A percentile compares a stretch with the other conserved stretches of the same genome.
Evolutionary conservation across 1,140 invertebrate genomes (phyloP).

Genomic region (Cotesia chilonis): DNA sequence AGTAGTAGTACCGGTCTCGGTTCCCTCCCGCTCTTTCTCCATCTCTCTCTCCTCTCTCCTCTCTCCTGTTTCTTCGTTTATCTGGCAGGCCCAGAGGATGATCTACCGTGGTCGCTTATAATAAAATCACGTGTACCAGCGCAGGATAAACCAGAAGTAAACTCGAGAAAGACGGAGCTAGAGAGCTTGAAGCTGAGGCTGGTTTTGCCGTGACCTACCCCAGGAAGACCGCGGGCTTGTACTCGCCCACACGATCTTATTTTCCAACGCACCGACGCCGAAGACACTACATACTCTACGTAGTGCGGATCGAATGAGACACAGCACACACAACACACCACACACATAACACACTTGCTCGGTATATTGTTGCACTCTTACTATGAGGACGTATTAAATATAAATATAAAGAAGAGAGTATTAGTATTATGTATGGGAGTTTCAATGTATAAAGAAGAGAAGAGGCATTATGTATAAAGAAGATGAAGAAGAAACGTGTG

Average conservation of each 20-base stretch:
- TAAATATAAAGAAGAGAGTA: background rate
- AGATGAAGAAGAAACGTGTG: constrained; percentile 3
- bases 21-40: background rate
- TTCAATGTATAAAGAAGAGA: background rate
- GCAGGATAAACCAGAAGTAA: too few species aligned
- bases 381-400: too few species aligned
- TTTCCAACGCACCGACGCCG: constrained; percentile 4
- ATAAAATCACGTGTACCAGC: too few species aligned
- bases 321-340: too few species aligned
- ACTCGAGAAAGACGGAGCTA: background rate
- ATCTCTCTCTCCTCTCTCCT: constrained; percentile 29
- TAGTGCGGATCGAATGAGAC: too few species aligned
- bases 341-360: too few species aligned
- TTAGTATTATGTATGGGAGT: too few species aligned
- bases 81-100: background rate
- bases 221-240: constrained; percentile 28
- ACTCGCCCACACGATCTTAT: constrained; percentile 29
- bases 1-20: constrained; percentile 11
- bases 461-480: background rate
- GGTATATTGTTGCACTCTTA: too few species aligned
- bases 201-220: constrained; percentile 32
- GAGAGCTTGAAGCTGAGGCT: background rate
- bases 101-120: constrained; percentile 3
- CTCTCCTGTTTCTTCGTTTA: constrained; percentile 37
- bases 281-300: too few species aligned